Conservation (phyloP, 2,797 vertebrate species). For the Balearica regulorum region DNA sequence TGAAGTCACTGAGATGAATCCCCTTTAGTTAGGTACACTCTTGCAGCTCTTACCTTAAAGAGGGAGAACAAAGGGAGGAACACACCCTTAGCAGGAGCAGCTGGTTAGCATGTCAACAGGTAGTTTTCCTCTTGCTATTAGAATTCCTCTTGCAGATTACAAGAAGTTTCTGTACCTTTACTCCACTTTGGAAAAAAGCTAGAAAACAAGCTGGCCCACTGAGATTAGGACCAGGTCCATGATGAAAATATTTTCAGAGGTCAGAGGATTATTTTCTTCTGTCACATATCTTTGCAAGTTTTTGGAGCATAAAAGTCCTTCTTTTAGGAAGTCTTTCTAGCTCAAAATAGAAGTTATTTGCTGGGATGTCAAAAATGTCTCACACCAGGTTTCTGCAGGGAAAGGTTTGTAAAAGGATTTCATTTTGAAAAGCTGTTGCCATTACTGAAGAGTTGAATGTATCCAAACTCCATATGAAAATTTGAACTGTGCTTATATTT, state of each 20-base stretch:
- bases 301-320: neutral
- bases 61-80: neutral
- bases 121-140: neutral
- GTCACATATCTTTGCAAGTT: neutral
- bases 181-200: neutral
- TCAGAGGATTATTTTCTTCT: neutral
- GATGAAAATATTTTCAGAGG: neutral
- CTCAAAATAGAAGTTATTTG: constrained; percentile 14
- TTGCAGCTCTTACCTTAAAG: neutral
- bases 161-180: neutral
- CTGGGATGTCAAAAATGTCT: constrained; percentile 20
- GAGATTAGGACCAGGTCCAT: neutral
- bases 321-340: constrained; percentile 16
- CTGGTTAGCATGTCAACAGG: neutral
- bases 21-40: neutral
- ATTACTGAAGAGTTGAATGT: constrained; percentile 24
- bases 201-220: neutral
- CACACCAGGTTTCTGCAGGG: neutral
- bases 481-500: constrained; percentile 36
- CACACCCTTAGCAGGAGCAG: neutral
- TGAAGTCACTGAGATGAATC: neutral
- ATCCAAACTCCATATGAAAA: constrained; percentile 41
- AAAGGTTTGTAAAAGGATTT: constrained; percentile 33
- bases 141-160: neutral
- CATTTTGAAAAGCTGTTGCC: constrained; percentile 39